Conservation (phyloP, 2,113 vertebrate species). For the Okapia johnstoni region DNA sequence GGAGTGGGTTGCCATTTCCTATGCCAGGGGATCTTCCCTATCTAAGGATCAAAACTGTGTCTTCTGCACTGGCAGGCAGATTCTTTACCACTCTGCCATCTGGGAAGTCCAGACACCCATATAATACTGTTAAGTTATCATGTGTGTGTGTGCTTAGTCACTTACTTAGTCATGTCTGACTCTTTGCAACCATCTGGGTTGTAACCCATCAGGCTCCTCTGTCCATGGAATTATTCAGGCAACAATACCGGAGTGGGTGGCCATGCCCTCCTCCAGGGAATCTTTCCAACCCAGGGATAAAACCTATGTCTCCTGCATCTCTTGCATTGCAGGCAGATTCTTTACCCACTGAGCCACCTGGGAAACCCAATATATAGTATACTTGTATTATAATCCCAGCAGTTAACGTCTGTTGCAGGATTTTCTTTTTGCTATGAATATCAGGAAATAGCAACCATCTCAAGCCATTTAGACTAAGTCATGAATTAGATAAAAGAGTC, state of each 20-base stretch:
- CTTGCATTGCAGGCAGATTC: neutral
- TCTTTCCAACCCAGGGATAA: neutral
- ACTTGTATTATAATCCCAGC: neutral
- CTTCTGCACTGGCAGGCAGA: too few species aligned
- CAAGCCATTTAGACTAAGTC: neutral
- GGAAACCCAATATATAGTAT: neutral
- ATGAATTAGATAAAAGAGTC: neutral
- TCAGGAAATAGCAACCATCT: neutral
- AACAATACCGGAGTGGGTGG: neutral
- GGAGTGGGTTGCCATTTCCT: too few species aligned
- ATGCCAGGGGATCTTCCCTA: too few species aligned
- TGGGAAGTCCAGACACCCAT: neutral
- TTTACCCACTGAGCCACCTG: neutral
- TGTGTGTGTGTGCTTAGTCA: too few species aligned
- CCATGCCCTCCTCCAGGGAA: neutral
- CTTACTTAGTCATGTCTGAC: too few species aligned
- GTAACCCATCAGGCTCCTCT: neutral
- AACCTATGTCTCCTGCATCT: neutral
- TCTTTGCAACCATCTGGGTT: neutral
- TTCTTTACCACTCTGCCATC: too few species aligned
- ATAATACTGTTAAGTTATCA: neutral
- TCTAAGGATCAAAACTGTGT: too few species aligned
- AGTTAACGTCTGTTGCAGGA: neutral
- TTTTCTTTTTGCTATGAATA: neutral
- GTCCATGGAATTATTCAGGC: neutral